Evolutionary conservation across 2,888 invertebrate genomes (phyloP), one percentile per base, ranked within the genome.

Genomic region (Abscondita cerata): DNA sequence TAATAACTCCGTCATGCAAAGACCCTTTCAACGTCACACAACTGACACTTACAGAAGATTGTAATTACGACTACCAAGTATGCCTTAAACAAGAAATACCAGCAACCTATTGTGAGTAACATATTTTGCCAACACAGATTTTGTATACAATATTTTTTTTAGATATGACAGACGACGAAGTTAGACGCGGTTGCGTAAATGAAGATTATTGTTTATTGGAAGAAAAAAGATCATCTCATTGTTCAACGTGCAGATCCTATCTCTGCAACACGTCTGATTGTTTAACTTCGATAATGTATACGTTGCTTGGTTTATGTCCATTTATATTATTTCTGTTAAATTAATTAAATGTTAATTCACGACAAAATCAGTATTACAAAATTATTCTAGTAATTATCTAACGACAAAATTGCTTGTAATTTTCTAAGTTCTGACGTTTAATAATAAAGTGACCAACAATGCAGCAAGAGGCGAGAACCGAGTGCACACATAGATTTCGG

Each of bases 11-110:
- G n/a, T 46, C 18, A 9, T 59, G 59, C 44, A 36, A 36, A n/a
- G 59, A 59, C 15, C 59, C 59, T 12, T 59, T 59, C 25, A 25
- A 52, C 11, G 15, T 40, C 19, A 11, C 31, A 8, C 38, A 59
- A 11, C 13, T 25, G 1, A n/a, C 47, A 6, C 15, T 31, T 3
- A n/a, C 38, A 31, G 46, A 36, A 25, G 59, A 59, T 20, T 52
- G 33, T 15, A 33, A 52, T 38, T 8, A 18, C 8, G 16, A 38
- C 16, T 11, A 47, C 36, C 46, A 54, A 19, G 54, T 54, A 2
- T 54, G 54, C 19, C 2, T 54, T 8, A 54, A 54, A 20, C 54
- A 54, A 13, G 31, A 18, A 33, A 54, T 34, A 18, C n/a, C 16
- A 11, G 13, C 41, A 34, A 4, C 46, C 1, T 36, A 51, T 15